Conservation (phyloP, 37 sponge, comb jelly and placozoan genomes). For the Theonella swinhoei region DNA sequence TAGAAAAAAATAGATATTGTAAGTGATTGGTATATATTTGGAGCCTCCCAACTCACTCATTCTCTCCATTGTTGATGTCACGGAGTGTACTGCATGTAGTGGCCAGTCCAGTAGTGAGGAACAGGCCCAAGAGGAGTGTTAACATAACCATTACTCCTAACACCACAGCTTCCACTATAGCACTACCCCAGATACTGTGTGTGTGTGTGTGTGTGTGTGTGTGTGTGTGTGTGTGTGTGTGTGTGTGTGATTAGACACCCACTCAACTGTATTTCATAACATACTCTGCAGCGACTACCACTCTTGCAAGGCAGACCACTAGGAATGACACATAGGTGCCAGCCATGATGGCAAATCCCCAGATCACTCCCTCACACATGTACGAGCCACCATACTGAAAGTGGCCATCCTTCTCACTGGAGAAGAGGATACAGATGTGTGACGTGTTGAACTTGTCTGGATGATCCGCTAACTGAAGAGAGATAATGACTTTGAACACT, state of each 20-base stretch:
- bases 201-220: background rate
- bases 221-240: background rate
- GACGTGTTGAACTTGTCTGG: background rate
- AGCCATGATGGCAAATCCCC: slow-evolving; percentile 23
- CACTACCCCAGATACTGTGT: slow-evolving; percentile 46
- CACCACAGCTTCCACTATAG: slow-evolving; percentile 36
- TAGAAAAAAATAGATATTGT: background rate
- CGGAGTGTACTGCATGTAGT: slow-evolving; percentile 40
- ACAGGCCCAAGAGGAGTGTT: slow-evolving; percentile 36
- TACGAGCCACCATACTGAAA: slow-evolving; percentile 7
- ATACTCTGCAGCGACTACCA: slow-evolving; percentile 46
- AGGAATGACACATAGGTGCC: slow-evolving; percentile 18
- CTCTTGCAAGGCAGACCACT: slow-evolving; percentile 35
- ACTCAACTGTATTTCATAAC: too few species aligned
- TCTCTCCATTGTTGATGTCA: background rate
- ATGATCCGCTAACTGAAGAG: background rate
- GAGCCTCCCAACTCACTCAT: background rate
- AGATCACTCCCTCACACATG: slow-evolving; percentile 30
- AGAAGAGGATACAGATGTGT: slow-evolving; percentile 37
- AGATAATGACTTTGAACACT: background rate
- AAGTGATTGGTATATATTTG: slow-evolving; percentile 2
- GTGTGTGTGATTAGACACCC: background rate
- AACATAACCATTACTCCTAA: slow-evolving; percentile 6
- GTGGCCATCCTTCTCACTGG: background rate
- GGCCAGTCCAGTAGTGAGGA: slow-evolving; percentile 52